Percentiles rank a stretch among this genome's conserved stretches.
Conservation (phyloP, 2,113 vertebrate genomes). For the Aix galericulata region DNA sequence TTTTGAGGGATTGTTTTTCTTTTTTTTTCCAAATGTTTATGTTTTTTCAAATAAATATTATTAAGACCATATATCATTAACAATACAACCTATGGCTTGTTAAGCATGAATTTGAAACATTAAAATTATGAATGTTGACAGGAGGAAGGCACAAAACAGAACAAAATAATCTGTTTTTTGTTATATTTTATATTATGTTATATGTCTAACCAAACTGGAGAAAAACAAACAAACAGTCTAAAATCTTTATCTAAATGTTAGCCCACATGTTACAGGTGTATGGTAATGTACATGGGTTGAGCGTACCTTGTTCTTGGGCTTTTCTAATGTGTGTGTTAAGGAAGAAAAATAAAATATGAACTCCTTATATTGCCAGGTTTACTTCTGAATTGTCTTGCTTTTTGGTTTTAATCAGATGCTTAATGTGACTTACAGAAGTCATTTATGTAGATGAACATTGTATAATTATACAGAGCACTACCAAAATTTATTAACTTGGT, state of each 20-base stretch:
- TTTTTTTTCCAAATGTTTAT: background rate
- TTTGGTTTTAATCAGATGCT: constrained; percentile 16
- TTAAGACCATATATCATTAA: background rate
- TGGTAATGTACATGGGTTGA: background rate
- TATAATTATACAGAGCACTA: background rate
- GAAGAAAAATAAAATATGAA: background rate
- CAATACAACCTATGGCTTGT: background rate
- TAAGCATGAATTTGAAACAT: background rate
- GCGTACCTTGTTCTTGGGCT: background rate
- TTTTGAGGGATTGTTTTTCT: background rate
- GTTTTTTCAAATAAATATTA: background rate
- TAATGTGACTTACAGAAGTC: background rate
- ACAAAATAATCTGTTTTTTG: background rate
- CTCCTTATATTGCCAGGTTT: background rate
- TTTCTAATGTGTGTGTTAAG: background rate
- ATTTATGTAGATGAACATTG: background rate
- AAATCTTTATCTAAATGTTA: background rate
- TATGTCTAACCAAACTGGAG: background rate
- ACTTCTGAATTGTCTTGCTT: background rate
- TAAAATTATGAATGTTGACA: background rate
- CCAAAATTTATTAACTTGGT: constrained; percentile 9
- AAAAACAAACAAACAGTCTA: background rate
- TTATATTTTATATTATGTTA: background rate
- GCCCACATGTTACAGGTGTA: background rate
- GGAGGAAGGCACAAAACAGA: background rate